These are phyloP conservation scores for Chascanopsetta lugubris DNA, from an alignment of 2,113 vertebrate species.

Conservation along the genomic window DNA sequence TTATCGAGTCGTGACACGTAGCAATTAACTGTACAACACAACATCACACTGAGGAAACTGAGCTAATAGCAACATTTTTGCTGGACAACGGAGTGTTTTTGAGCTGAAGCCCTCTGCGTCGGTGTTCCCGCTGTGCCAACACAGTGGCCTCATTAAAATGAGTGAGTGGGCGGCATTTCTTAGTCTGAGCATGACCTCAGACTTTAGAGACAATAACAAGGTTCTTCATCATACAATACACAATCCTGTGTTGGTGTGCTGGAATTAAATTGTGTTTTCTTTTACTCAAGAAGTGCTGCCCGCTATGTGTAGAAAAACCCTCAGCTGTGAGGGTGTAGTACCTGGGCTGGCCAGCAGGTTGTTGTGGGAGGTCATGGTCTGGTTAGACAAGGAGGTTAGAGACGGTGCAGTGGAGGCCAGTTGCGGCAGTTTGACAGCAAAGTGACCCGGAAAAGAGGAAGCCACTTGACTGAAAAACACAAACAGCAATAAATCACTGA, in stretches of 20 bases:
- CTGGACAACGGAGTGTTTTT: background rate
- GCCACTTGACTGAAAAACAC: conserved; percentile 39
- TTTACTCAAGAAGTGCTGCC: background rate
- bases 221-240: background rate
- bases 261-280: background rate
- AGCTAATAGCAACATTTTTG: background rate
- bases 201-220: background rate
- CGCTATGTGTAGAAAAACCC: background rate
- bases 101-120: background rate
- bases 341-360: conserved; percentile 72
- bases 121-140: background rate
- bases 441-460: conserved; percentile 50
- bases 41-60: background rate
- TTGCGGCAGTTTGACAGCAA: conserved; percentile 37
- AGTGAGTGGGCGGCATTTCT: background rate
- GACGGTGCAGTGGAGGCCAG: conserved; percentile 43
- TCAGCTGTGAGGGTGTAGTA: conserved; percentile 24
- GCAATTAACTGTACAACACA: background rate
- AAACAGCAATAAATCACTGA: background rate
- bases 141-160: conserved; percentile 1
- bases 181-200: background rate
- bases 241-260: background rate
- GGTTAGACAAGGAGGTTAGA: conserved; percentile 53
- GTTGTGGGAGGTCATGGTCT: conserved; percentile 64
- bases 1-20: background rate